Evolutionary conservation across 2,888 invertebrate genomes (phyloP).

Genomic region (Flexamia atlantica): DNA sequence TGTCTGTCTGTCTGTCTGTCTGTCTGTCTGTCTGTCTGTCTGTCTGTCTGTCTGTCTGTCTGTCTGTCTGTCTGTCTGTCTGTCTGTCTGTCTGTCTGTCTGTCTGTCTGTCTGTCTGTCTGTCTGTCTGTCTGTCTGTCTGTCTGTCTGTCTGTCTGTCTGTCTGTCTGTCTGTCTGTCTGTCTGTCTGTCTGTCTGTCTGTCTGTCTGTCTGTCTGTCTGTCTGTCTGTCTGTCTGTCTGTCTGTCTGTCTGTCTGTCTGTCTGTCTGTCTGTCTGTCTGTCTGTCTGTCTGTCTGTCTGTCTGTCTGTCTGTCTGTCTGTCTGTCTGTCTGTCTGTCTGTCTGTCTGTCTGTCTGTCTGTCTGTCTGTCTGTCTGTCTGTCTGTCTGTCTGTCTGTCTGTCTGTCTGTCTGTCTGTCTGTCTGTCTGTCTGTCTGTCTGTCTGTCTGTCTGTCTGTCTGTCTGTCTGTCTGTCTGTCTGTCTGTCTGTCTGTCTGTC

Average conservation of each 20-base stretch:
- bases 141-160: no score
- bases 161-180: no score
- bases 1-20: no score
- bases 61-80: no score
- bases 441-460: slow-evolving; percentile 6
- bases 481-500: background rate
- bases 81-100: no score
- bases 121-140: no score
- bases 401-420: background rate
- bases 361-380: background rate
- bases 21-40: no score
- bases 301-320: background rate
- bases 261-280: background rate
- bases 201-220: no score
- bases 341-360: background rate
- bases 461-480: background rate
- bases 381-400: background rate
- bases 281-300: background rate
- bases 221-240: no score
- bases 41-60: no score
- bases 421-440: slow-evolving; percentile 13
- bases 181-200: no score
- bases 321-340: background rate
- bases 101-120: no score
- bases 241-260: background rate